Percentiles rank a stretch among this genome's conserved stretches.
phyloP scores from a whole-genome alignment of 2,797 vertebrate genomes.

The Glyptemys insculpta region DNA sequence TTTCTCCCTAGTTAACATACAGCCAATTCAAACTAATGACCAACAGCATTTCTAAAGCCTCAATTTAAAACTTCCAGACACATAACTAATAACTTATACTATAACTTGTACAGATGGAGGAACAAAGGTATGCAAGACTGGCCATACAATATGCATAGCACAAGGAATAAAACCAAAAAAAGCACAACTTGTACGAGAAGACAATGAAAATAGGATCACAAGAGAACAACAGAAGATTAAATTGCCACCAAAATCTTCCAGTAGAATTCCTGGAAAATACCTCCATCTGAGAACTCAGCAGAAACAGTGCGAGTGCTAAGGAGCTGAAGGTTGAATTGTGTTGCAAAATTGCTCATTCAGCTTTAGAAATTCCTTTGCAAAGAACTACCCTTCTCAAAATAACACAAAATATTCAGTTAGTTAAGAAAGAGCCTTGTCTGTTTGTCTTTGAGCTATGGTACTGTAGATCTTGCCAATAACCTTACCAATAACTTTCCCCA shows the following conservation, averaged over 20 bases:
- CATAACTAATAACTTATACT: not conserved
- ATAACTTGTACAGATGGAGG: not conserved
- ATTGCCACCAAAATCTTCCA: constrained; percentile 2
- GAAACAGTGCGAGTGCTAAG: not conserved
- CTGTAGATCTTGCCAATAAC: not conserved
- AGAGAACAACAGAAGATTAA: constrained; percentile 16
- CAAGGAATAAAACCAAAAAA: not conserved
- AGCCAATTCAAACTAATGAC: constrained; percentile 10
- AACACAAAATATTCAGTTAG: not conserved
- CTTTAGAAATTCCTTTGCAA: constrained; percentile 12
- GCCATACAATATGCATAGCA: not conserved
- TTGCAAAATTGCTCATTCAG: constrained; percentile 22
- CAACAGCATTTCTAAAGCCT: not conserved
- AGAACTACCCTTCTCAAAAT: not conserved
- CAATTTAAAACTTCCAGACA: constrained; percentile 1
- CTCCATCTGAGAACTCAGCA: constrained; percentile 10
- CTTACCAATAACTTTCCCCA: not conserved
- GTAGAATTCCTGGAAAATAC: constrained; percentile 31
- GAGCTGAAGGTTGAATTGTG: constrained; percentile 26
- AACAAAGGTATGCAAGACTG: not conserved
- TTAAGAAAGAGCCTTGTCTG: not conserved
- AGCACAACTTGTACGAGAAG: not conserved
- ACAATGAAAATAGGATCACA: not conserved
- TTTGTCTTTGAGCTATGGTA: not conserved
- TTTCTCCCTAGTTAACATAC: not conserved